Percentiles rank a stretch among this genome's conserved stretches.
phyloP scores from a whole-genome alignment of 2,113 vertebrate genomes.

The Heteronetta atricapilla region DNA sequence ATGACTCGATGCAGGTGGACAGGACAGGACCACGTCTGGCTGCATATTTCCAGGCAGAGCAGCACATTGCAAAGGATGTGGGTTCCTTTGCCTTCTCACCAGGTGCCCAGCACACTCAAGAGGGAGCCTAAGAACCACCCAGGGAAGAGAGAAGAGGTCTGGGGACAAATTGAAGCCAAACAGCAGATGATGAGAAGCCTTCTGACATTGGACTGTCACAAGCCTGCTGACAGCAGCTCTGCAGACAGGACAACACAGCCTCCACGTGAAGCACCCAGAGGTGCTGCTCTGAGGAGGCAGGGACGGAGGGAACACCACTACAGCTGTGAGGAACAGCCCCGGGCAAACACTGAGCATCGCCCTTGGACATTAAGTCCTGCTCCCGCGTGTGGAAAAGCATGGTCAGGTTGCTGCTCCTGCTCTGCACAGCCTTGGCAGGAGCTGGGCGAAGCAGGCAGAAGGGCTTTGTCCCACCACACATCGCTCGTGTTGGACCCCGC shows the following conservation, averaged over 20 bases:
- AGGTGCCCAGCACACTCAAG: not conserved
- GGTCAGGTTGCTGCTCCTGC: not conserved
- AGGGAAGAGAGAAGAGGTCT: not conserved
- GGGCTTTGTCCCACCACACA: not conserved
- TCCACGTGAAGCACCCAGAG: not conserved
- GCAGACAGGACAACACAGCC: not conserved
- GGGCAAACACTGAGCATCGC: accelerated
- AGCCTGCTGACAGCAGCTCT: not conserved
- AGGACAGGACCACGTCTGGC: not conserved
- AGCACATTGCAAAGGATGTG: not conserved
- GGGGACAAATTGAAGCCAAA: not conserved
- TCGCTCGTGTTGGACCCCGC: accelerated
- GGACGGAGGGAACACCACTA: not conserved
- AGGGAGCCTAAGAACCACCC: not conserved
- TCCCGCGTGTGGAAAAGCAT: accelerated
- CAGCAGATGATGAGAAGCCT: not conserved
- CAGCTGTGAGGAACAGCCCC: not conserved
- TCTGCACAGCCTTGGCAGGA: not conserved
- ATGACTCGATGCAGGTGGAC: not conserved
- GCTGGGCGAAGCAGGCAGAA: not conserved
- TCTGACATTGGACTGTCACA: accelerated
- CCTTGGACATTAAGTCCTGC: not conserved
- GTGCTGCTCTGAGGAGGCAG: not conserved
- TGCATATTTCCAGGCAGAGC: not conserved
- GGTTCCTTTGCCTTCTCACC: not conserved